Base-by-base conservation (phyloP, 1,140 invertebrate species). In the Dinothrombium tinctorium region DNA sequence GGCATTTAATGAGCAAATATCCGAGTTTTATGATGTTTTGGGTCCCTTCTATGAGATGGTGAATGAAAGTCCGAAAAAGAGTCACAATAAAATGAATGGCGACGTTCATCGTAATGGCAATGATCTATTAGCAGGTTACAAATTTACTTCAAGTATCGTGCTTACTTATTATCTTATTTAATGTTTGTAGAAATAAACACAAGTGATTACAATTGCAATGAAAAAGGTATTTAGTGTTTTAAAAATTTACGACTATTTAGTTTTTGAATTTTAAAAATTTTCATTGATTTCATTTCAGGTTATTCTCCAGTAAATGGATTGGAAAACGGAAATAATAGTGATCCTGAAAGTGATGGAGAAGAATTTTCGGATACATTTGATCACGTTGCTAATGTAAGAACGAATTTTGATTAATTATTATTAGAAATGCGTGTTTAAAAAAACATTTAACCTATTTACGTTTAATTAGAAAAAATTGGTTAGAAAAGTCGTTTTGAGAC, bases 11-110 rank as follows among this genome's bases (percentile, higher is more conserved):
- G 59, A 65, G n/a, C 51, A 56, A 38, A 63, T 68, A 0, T 54
- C 60, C 37, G 56, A 62, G 17, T 68, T 68, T 46, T 55, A 66
- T 29, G 60, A 64, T 19, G 58, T 54, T 12, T 51, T 68, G 17
- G 65, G 63, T 17, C 58, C 54, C 23, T 68, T 68, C 44, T 67
- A 67, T 50, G 66, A 67, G 49, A 52, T 64, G 57, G 57, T 8
- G 8, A 19, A 35, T 8, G 26, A 28, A 35, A 35, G 15, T 7
- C 15, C 33, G 17, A 35, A 35, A 8, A 35, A 28, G 26, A 28
- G 26, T 6, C 8, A 7, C 7, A 35, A 35, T n/a, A n/a, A n/a
- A n/a, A n/a, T n/a, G n/a, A n/a, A n/a, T n/a, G n/a, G n/a, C n/a
- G n/a, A n/a, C n/a, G n/a, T n/a, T n/a, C n/a, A n/a, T n/a, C n/a